Percentiles rank a stretch among this genome's conserved stretches.
Evolutionary conservation across 2,888 invertebrate genomes (phyloP).

Genomic region (Dolichopus griseipennis): DNA sequence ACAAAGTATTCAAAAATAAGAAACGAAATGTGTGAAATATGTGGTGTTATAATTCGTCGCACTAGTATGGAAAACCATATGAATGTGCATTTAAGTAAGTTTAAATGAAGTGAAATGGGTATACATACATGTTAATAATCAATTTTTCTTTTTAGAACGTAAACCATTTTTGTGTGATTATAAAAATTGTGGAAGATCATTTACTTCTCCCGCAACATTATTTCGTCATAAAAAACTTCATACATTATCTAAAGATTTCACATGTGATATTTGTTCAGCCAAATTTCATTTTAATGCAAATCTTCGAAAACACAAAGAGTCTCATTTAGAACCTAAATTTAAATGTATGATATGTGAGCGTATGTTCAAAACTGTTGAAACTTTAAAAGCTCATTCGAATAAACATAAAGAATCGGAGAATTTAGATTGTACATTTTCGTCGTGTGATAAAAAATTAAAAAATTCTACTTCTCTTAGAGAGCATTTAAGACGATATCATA

Average conservation of each 20-base stretch:
- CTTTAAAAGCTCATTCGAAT: neutral
- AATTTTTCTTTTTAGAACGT: neutral
- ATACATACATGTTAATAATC: neutral
- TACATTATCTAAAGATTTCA: neutral
- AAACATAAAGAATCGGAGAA: neutral
- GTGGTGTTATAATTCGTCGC: no score
- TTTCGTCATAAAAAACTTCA: conserved; percentile 1
- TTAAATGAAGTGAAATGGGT: no score
- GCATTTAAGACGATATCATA: neutral
- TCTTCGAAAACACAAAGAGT: neutral
- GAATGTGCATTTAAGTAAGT: no score
- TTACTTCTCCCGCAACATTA: neutral
- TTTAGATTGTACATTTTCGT: neutral
- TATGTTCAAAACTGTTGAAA: neutral
- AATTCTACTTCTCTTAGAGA: neutral
- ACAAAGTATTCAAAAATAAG: no score
- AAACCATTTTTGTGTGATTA: neutral
- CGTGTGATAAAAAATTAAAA: neutral
- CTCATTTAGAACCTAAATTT: neutral
- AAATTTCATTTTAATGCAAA: conserved; percentile 1
- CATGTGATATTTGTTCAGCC: neutral
- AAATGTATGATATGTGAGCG: neutral
- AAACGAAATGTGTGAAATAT: no score
- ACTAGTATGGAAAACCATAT: no score
- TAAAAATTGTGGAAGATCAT: neutral